Conservation (phyloP, 2,113 vertebrate genomes). For the Cyanocitta stelleri region DNA sequence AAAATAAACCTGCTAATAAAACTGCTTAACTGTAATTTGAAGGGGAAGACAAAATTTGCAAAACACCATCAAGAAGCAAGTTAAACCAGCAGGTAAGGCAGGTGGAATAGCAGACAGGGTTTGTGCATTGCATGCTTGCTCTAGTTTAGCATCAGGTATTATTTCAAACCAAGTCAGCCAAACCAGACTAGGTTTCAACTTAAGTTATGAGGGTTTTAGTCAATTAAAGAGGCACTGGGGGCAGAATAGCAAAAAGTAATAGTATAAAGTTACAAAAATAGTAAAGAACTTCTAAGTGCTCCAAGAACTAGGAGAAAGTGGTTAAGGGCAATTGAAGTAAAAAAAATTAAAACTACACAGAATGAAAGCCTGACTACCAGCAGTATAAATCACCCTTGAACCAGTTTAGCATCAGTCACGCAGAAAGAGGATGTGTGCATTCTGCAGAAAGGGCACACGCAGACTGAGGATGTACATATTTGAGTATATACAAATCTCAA, state of each 20-base stretch:
- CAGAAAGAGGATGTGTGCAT: background rate
- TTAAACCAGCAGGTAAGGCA: background rate
- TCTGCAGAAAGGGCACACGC: background rate
- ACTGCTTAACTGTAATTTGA: background rate
- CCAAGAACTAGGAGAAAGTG: background rate
- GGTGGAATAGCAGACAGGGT: background rate
- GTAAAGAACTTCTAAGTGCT: background rate
- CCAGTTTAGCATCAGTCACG: background rate
- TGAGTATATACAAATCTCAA: background rate
- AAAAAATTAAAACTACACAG: background rate
- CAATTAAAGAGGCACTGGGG: background rate
- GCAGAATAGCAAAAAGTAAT: background rate
- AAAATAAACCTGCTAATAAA: background rate
- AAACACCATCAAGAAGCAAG: background rate
- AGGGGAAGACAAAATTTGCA: background rate
- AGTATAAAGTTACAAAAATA: background rate
- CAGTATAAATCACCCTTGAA: background rate
- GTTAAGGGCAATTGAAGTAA: background rate
- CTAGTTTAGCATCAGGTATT: background rate
- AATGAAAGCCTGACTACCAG: background rate
- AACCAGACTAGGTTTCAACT: background rate
- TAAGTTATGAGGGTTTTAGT: background rate
- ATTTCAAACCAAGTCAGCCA: background rate
- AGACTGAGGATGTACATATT: background rate
- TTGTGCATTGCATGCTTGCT: rapidly evolving